Evolutionary conservation across 2,888 invertebrate genomes (phyloP).

Genomic region (Pterobdella sp.): DNA sequence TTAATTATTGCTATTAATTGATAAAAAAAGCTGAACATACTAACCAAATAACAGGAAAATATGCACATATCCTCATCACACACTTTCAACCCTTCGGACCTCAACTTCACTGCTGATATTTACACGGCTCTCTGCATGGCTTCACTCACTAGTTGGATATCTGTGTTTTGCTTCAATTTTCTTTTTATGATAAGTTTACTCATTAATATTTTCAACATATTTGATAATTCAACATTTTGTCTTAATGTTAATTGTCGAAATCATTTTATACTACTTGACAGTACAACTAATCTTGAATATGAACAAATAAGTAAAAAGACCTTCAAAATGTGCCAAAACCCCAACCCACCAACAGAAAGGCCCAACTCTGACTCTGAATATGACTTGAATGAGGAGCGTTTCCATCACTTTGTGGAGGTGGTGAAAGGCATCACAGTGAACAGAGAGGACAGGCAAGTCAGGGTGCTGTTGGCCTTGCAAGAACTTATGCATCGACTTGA

Average conservation of each 20-base stretch:
- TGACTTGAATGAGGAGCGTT: constrained; percentile 22
- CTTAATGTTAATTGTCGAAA: not conserved
- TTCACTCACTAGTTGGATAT: constrained; percentile 14
- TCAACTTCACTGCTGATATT: constrained; percentile 18
- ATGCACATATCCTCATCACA: constrained; percentile 16
- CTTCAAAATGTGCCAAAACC: not conserved
- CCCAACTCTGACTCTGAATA: constrained; percentile 7
- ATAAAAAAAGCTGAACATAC: no score
- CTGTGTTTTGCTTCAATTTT: not conserved
- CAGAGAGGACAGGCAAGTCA: constrained; percentile 21
- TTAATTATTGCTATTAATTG: no score
- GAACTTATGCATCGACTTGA: constrained; percentile 21
- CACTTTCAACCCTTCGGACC: constrained; percentile 17
- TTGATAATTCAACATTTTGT: not conserved
- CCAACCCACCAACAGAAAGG: not conserved
- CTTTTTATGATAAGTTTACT: not conserved
- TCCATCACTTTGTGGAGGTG: constrained; percentile 6
- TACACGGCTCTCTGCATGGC: constrained; percentile 27
- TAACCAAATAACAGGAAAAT: constrained; percentile 17
- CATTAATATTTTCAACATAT: not conserved
- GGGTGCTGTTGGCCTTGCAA: constrained; percentile 19
- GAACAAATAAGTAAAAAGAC: not conserved
- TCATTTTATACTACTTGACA: not conserved
- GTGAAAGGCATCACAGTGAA: not conserved
- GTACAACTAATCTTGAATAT: not conserved